Evolutionary conservation across 2,888 invertebrate genomes (phyloP).

Genomic region (Cyclophora albipunctata): DNA sequence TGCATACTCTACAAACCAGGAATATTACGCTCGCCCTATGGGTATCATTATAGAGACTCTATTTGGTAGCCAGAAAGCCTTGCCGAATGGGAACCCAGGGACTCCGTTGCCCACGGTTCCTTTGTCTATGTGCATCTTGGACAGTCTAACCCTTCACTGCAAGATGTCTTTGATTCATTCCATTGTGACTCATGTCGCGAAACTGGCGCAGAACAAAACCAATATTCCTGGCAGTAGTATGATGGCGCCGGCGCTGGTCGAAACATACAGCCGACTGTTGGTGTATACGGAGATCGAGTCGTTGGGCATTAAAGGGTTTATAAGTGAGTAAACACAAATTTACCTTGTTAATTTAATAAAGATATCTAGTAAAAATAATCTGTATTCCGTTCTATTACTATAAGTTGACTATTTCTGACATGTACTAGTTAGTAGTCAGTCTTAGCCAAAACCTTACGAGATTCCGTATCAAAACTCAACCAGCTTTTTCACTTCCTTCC

Average conservation of each 20-base stretch:
- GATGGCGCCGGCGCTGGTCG: conserved; percentile 92
- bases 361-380: too few relatives aligned
- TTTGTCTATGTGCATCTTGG: conserved; percentile 92
- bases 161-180: conserved; percentile 92
- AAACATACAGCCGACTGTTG: conserved; percentile 93
- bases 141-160: conserved; percentile 95
- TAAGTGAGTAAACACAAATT: conserved; percentile 76
- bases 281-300: conserved; percentile 98
- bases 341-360: background rate
- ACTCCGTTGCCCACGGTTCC: conserved; percentile 86
- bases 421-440: too few relatives aligned
- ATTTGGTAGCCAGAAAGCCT: conserved; percentile 79
- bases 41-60: conserved; percentile 92
- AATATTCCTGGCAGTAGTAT: conserved; percentile 79
- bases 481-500: conserved; percentile 12
- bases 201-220: conserved; percentile 90
- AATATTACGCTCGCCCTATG: conserved; percentile 94
- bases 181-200: conserved; percentile 92
- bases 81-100: conserved; percentile 65
- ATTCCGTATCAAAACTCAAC: too few relatives aligned
- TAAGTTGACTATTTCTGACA: too few relatives aligned
- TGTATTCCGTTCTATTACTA: too few relatives aligned
- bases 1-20: conserved; percentile 95
- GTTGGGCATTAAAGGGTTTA: conserved; percentile 96
- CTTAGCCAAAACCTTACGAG: too few relatives aligned